phyloP scores from a whole-genome alignment of 2,113 vertebrate genomes.

The Vulpes vulpes region DNA sequence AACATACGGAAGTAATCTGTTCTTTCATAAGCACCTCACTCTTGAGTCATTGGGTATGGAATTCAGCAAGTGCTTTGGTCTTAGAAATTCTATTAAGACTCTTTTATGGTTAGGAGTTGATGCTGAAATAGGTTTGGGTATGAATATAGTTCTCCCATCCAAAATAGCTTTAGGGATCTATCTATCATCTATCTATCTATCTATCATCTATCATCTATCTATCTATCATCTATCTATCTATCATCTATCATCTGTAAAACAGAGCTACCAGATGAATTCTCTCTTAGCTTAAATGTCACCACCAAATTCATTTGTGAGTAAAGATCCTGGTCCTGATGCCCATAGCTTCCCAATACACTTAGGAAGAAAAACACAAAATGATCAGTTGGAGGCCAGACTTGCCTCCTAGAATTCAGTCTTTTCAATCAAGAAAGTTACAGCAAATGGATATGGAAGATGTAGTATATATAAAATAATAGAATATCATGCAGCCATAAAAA shows the following conservation, averaged over 20 bases:
- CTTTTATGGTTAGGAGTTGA: constrained; percentile 37
- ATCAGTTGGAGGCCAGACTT: background rate
- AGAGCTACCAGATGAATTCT: background rate
- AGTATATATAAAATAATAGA: background rate
- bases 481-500: background rate
- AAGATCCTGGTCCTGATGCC: background rate
- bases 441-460: background rate
- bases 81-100: constrained; percentile 31
- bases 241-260: background rate
- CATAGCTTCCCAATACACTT: background rate
- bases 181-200: background rate
- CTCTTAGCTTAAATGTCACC: background rate
- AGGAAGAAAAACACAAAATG: background rate
- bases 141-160: background rate
- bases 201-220: background rate
- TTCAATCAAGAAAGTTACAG: background rate
- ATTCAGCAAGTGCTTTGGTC: background rate
- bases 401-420: background rate
- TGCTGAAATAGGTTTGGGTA: constrained; percentile 6
- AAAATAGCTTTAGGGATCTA: background rate
- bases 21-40: background rate
- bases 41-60: background rate
- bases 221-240: background rate
- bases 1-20: background rate
- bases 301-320: background rate